Percentiles rank a stretch among this genome's conserved stretches.
Evolutionary conservation across 2,797 vertebrate species (phyloP).

Genomic region (Tragelaphus eurycerus): DNA sequence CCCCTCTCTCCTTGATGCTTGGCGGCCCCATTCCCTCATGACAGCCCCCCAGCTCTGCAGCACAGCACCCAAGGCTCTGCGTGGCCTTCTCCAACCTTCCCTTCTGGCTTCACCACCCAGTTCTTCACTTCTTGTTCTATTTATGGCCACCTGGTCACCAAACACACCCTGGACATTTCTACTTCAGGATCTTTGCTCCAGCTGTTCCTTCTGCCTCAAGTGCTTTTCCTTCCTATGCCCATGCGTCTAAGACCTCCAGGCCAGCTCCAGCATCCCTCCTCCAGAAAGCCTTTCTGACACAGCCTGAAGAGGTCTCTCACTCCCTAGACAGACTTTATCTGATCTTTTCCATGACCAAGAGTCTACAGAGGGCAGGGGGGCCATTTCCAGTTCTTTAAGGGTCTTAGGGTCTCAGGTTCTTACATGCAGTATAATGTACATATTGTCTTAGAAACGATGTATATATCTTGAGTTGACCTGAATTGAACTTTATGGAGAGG

Average conservation of each 20-base stretch:
- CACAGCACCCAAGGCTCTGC: fast-evolving
- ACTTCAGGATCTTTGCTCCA: background rate
- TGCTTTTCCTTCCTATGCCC: background rate
- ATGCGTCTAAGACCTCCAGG: background rate
- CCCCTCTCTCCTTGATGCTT: background rate
- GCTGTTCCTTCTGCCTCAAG: background rate
- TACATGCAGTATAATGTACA: background rate
- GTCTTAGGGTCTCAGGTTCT: background rate
- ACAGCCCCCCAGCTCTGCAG: background rate
- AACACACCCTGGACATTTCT: background rate
- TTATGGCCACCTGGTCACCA: fast-evolving
- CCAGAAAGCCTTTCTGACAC: background rate
- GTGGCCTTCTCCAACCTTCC: background rate
- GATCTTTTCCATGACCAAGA: background rate
- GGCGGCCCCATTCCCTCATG: fast-evolving
- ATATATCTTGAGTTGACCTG: background rate
- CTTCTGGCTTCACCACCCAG: fast-evolving
- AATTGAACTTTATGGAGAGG: background rate
- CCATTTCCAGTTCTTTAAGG: fast-evolving
- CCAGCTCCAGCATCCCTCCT: background rate
- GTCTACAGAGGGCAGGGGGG: background rate
- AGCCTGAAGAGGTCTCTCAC: background rate
- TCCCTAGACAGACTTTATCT: background rate
- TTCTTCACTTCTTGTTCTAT: background rate
- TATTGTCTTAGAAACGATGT: fast-evolving